phyloP scores from a whole-genome alignment of 1,140 invertebrate species.

The Drosophila navojoa region DNA sequence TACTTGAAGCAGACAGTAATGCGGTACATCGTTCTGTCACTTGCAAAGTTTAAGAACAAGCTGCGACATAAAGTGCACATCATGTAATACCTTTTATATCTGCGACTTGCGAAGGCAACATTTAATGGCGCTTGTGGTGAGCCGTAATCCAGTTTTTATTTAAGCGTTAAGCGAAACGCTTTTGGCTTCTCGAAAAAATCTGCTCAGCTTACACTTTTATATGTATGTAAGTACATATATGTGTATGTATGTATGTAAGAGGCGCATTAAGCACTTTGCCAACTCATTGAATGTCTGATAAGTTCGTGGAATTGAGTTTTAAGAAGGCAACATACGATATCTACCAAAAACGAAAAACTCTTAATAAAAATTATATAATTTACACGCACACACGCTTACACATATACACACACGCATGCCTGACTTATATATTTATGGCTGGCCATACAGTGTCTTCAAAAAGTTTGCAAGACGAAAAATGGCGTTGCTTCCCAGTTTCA shows the following conservation, averaged over 20 bases:
- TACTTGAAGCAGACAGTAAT: not conserved
- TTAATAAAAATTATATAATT: constrained; percentile 55
- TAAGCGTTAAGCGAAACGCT: constrained; percentile 15
- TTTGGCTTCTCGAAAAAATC: constrained; percentile 18
- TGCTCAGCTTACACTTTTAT: constrained; percentile 16
- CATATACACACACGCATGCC: constrained; percentile 3
- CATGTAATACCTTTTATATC: not conserved
- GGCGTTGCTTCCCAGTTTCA: constrained; percentile 47
- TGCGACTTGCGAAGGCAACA: not conserved
- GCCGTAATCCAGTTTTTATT: constrained; percentile 29
- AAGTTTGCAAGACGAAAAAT: constrained; percentile 59
- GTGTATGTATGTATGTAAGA: not conserved
- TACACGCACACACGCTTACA: constrained; percentile 15
- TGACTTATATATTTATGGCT: constrained; percentile 50
- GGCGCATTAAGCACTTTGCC: constrained; percentile 36
- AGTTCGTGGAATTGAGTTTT: constrained; percentile 34
- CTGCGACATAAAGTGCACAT: not conserved
- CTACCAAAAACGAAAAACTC: constrained; percentile 25
- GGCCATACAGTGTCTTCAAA: constrained; percentile 61
- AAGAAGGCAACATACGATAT: constrained; percentile 36
- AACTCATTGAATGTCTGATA: constrained; percentile 46
- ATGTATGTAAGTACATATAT: no score
- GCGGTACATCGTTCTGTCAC: not conserved
- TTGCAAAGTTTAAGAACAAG: not conserved
- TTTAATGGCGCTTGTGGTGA: constrained; percentile 20